Evolutionary conservation across 2,888 invertebrate species (phyloP), one percentile per base, ranked within the genome.

Genomic region (Ramazzottius varieornatus): DNA sequence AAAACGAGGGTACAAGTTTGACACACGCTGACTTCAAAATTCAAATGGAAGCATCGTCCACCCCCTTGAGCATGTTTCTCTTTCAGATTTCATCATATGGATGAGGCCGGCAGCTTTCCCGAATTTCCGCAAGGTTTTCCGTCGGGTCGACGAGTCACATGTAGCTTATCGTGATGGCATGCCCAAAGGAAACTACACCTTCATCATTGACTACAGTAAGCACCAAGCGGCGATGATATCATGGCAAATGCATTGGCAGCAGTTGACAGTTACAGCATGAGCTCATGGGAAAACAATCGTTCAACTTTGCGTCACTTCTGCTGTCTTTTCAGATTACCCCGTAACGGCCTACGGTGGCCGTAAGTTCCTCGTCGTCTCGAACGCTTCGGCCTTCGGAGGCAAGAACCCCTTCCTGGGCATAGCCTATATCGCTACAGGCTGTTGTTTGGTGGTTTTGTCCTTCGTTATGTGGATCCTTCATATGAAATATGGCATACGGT

Each of bases 81-180:
- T 29, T 54, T 29, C 29, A 54, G 54, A 54, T 54, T 54, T 54
- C 29, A 54, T 54, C 20, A 54, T 54, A n/a, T 54, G 54, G 54
- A 54, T 54, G 54, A 8, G 54, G 8, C 54, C 54, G 20, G 8
- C 54, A 4, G 54, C 54, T 24, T 54, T 54, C 24, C 54, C 54
- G 29, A 29, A 54, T 54, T 54, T 54, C 29, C 54, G 54, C 4
- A 54, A 54, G 29, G 29, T 54, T 4, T 54, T 54, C 29, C 54
- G 54, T 24, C 54, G 54, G 4, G 4, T 54, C 20, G 54, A 54
- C 29, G 16, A 54, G 29, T 54, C 54, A 13, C 16, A 16, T 8
- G n/a, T 4, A 24, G 4, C n/a, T 8, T 54, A 24, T 54, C 13
- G 29, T 24, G 29, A 29, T 29, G 54, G 54, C 8, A 4, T 54